These are phyloP conservation scores for Mesembrinibis cayennensis DNA, from an alignment of 2,113 vertebrate species.

Conservation along the genomic window DNA sequence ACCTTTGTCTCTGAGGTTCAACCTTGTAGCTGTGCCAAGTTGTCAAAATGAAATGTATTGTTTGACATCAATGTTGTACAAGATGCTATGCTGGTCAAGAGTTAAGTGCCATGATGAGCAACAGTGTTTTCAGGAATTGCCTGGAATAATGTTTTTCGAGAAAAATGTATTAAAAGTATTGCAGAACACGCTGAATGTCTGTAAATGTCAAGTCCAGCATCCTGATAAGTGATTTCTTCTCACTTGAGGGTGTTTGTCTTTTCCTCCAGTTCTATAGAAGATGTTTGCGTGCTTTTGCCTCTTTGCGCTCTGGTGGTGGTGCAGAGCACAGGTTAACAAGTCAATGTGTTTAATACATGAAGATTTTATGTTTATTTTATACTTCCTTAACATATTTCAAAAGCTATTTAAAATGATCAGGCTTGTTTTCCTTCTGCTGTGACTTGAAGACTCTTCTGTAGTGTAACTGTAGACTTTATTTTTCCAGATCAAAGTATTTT, in stretches of 20 bases:
- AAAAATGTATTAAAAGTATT: background rate
- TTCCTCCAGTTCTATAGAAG: background rate
- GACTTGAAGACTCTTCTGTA: background rate
- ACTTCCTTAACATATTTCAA: background rate
- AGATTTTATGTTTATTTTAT: background rate
- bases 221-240: background rate
- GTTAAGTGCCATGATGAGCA: background rate
- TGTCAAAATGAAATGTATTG: background rate
- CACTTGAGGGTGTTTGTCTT: background rate
- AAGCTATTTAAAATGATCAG: background rate
- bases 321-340: background rate
- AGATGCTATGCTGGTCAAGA: background rate
- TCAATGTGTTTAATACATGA: background rate
- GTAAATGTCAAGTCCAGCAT: background rate
- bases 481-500: conserved; percentile 83
- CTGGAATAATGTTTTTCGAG: background rate
- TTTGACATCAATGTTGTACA: background rate
- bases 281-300: background rate
- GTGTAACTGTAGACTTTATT: conserved; percentile 32
- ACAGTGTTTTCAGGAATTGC: background rate
- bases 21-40: background rate
- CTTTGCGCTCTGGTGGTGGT: fast-evolving
- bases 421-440: background rate
- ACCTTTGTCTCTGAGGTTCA: background rate
- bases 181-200: background rate